Conservation (phyloP, 2,797 vertebrate species). For the Amazona ochrocephala region DNA sequence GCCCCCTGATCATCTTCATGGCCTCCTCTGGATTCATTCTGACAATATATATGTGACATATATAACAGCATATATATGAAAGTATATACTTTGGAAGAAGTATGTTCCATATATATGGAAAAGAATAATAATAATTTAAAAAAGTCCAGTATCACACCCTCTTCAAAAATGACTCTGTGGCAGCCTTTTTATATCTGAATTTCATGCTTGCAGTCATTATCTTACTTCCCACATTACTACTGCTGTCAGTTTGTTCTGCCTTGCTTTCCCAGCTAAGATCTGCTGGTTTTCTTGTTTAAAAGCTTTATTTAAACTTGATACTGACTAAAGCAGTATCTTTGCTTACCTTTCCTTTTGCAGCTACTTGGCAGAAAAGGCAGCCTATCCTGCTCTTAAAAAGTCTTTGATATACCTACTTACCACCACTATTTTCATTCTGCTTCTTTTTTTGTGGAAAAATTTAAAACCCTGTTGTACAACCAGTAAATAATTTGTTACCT, state of each 20-base stretch:
- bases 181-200: neutral
- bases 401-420: neutral
- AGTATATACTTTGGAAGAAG: neutral
- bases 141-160: neutral
- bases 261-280: neutral
- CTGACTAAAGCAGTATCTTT: neutral
- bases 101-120: neutral
- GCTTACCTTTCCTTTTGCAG: neutral
- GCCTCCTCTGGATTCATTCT: neutral
- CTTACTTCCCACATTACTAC: neutral
- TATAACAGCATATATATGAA: neutral
- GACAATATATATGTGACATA: neutral
- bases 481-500: neutral
- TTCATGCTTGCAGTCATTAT: neutral
- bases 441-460: neutral
- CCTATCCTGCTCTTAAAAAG: neutral
- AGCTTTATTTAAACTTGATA: neutral
- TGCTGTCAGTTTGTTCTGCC: neutral
- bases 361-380: neutral
- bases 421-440: neutral
- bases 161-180: neutral
- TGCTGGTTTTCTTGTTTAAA: neutral
- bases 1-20: neutral
- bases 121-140: neutral
- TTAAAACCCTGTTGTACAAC: neutral